These are phyloP conservation scores for Stichopus horrens DNA, from an alignment of 53 echinoderm and acorn worm species.

Conservation along the genomic window DNA sequence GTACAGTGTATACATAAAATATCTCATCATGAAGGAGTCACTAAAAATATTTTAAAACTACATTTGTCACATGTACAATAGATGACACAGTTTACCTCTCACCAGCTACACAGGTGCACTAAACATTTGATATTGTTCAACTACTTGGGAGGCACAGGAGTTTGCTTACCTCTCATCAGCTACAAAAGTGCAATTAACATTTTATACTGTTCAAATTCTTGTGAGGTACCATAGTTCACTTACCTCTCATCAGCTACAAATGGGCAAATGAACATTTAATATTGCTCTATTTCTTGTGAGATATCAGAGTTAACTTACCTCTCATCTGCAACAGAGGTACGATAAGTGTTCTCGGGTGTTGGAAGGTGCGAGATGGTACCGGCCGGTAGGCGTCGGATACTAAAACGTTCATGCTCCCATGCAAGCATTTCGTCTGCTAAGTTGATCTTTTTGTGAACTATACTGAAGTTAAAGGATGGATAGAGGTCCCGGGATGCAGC, in stretches of 20 bases:
- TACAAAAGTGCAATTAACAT: constrained; percentile 65
- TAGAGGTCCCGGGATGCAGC: constrained; percentile 64
- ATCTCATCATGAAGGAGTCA: no score
- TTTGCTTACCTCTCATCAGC: constrained; percentile 81
- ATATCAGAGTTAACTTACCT: constrained; percentile 58
- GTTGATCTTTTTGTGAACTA: constrained; percentile 98
- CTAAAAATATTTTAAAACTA: no score
- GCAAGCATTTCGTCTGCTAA: constrained; percentile 95
- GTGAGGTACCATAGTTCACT: no score
- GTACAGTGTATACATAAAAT: no score
- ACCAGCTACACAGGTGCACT: no score
- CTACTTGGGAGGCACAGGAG: not conserved
- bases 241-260: no score
- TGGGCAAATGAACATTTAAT: no score
- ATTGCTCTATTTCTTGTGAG: no score
- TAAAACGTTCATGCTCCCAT: constrained; percentile 98
- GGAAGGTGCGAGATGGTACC: constrained; percentile 80
- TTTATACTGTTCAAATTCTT: no score
- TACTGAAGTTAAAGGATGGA: constrained; percentile 83
- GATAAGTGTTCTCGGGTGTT: constrained; percentile 58
- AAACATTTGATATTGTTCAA: no score
- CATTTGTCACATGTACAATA: no score
- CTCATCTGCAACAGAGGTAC: constrained; percentile 87
- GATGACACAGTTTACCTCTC: no score
- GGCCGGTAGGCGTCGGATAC: constrained; percentile 89